Conservation (phyloP, 2,888 invertebrate species). For the Dermolepida albohirtum region DNA sequence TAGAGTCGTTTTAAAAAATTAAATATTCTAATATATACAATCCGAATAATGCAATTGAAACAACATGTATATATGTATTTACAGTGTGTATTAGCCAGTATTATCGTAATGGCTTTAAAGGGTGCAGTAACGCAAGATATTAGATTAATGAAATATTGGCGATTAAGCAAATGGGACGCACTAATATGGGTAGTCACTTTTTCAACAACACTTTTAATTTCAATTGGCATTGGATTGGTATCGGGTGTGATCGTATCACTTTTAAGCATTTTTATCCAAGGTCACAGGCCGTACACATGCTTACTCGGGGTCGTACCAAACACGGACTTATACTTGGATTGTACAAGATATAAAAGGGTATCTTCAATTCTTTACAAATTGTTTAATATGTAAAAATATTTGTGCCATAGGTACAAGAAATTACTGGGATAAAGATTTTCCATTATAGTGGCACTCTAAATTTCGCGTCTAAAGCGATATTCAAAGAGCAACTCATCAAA, state of each 20-base stretch:
- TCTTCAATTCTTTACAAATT: no score
- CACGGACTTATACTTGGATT: conserved; percentile 82
- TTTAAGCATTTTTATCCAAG: conserved; percentile 78
- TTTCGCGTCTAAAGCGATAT: conserved; percentile 76
- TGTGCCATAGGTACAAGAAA: conserved; percentile 73
- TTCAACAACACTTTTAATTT: conserved; percentile 77
- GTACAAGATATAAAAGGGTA: conserved; percentile 77
- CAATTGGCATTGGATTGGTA: conserved; percentile 82
- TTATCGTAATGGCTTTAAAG: conserved; percentile 86
- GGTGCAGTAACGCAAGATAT: conserved; percentile 82
- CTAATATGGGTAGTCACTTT: conserved; percentile 86
- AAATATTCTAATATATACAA: no score
- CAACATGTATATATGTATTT: no score
- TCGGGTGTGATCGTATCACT: conserved; percentile 81
- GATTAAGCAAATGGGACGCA: conserved; percentile 82
- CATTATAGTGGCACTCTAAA: conserved; percentile 81
- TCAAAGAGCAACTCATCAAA: conserved; percentile 69
- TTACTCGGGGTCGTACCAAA: conserved; percentile 77
- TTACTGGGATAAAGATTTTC: conserved; percentile 79
- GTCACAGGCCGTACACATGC: conserved; percentile 77
- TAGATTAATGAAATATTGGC: conserved; percentile 79
- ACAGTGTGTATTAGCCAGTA: conserved; percentile 82
- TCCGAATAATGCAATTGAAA: no score
- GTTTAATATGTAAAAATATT: not conserved
- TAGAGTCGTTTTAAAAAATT: no score